Evolutionary conservation across 2,113 vertebrate species (phyloP).

Genomic region (Clupea harengus): DNA sequence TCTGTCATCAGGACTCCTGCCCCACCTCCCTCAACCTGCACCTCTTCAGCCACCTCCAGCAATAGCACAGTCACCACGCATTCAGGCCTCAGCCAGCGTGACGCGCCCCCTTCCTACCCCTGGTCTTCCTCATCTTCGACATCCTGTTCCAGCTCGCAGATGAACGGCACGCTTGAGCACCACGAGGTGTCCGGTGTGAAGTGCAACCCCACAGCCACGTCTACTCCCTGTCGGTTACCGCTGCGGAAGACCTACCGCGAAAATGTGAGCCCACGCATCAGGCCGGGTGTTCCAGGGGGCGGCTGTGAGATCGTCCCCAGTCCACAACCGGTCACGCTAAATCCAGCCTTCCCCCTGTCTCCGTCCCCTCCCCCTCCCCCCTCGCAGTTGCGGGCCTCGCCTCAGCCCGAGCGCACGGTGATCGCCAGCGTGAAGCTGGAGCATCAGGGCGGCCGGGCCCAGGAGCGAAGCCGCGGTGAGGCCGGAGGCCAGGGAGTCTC

Average conservation of each 20-base stretch:
- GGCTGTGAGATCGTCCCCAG: slow-evolving; percentile 59
- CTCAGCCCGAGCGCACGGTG: slow-evolving; percentile 66
- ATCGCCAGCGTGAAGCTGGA: slow-evolving; percentile 77
- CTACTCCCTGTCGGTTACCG: slow-evolving; percentile 79
- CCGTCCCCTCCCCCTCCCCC: slow-evolving; percentile 41
- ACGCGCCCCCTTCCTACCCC: slow-evolving; percentile 38
- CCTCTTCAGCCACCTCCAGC: slow-evolving; percentile 51
- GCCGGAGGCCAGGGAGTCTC: not conserved
- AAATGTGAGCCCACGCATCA: slow-evolving; percentile 76
- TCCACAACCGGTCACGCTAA: slow-evolving; percentile 37
- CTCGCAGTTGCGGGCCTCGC: slow-evolving; percentile 35
- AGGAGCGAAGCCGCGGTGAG: not conserved
- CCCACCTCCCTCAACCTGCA: slow-evolving; percentile 62
- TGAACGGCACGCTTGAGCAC: slow-evolving; percentile 85
- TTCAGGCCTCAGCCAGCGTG: slow-evolving; percentile 46
- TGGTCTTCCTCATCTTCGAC: slow-evolving; percentile 50
- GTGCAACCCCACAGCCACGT: slow-evolving; percentile 57
- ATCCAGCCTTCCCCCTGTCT: not conserved
- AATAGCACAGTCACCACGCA: slow-evolving; percentile 54
- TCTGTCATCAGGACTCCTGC: slow-evolving; percentile 70
- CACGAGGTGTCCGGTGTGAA: slow-evolving; percentile 57
- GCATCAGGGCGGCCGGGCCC: slow-evolving; percentile 61
- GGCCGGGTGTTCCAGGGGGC: slow-evolving; percentile 70
- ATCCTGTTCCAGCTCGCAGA: slow-evolving; percentile 61
- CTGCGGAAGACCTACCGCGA: slow-evolving; percentile 88